These are phyloP conservation scores for Mionectes olivaceus DNA, from an alignment of 2,797 vertebrate species.

Conservation along the genomic window DNA sequence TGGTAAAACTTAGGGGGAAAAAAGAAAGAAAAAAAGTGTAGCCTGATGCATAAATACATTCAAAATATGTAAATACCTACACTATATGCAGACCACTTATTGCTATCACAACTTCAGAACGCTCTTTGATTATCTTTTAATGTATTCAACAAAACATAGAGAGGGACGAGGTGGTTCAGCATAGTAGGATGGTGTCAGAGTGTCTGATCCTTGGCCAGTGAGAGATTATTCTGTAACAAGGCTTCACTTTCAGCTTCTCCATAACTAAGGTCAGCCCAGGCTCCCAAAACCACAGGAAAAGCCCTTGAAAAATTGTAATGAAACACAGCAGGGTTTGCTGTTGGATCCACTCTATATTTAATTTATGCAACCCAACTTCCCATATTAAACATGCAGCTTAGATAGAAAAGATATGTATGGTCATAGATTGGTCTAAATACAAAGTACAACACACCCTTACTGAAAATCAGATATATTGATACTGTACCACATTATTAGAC, in stretches of 20 bases:
- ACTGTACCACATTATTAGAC: fast-evolving
- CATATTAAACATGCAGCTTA: neutral
- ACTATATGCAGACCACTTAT: neutral
- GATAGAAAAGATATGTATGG: neutral
- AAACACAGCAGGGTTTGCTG: neutral
- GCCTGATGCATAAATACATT: neutral
- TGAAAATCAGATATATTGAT: neutral
- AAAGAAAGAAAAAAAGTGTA: no score
- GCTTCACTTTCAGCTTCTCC: neutral
- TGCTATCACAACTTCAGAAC: neutral
- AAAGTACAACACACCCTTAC: neutral
- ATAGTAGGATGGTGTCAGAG: fast-evolving
- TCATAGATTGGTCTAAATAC: neutral
- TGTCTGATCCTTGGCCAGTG: neutral
- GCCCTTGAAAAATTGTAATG: neutral
- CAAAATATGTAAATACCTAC: neutral
- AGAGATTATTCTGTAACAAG: neutral
- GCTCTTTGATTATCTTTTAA: neutral
- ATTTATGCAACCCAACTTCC: neutral
- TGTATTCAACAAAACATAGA: neutral
- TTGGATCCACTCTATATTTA: neutral
- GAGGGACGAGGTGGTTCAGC: neutral
- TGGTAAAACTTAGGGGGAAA: no score
- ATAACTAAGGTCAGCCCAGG: neutral
- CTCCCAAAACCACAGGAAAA: neutral